phyloP scores from a whole-genome alignment of 2,888 invertebrate genomes.

The Vannuccia rotundouncinata region DNA sequence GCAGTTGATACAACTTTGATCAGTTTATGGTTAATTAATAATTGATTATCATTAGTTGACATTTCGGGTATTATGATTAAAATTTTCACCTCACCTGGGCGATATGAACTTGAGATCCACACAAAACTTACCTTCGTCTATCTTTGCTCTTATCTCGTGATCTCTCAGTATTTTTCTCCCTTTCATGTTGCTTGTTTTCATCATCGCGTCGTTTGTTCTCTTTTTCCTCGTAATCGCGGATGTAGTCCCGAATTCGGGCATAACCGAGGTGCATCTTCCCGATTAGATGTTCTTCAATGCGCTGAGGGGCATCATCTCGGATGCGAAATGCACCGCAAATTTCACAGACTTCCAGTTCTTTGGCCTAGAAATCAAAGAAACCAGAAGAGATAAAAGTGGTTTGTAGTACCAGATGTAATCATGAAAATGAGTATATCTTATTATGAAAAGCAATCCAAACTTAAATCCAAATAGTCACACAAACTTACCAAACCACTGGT shows the following conservation, averaged over 20 bases:
- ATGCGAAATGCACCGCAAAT: constrained; percentile 98
- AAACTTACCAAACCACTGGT: background rate
- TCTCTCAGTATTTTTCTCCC: background rate
- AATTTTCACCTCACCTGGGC: no score
- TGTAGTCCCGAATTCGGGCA: constrained; percentile 60
- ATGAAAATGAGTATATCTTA: no score
- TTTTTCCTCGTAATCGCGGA: constrained; percentile 40
- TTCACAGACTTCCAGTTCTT: constrained; percentile 97
- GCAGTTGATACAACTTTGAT: no score
- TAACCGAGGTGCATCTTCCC: constrained; percentile 97
- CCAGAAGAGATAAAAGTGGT: background rate
- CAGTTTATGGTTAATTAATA: no score
- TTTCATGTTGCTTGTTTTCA: background rate
- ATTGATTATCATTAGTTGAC: no score
- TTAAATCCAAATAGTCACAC: no score
- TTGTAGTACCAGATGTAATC: no score
- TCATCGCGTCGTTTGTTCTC: constrained; percentile 14
- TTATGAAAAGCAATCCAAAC: no score
- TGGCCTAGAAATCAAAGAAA: constrained; percentile 64
- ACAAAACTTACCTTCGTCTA: background rate
- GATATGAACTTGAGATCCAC: no score
- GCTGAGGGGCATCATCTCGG: constrained; percentile 92
- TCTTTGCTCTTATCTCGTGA: background rate
- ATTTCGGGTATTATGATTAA: no score
- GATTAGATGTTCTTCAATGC: constrained; percentile 93